Evolutionary conservation across 2,888 invertebrate genomes (phyloP).

Genomic region (Rhamnusium bicolor): DNA sequence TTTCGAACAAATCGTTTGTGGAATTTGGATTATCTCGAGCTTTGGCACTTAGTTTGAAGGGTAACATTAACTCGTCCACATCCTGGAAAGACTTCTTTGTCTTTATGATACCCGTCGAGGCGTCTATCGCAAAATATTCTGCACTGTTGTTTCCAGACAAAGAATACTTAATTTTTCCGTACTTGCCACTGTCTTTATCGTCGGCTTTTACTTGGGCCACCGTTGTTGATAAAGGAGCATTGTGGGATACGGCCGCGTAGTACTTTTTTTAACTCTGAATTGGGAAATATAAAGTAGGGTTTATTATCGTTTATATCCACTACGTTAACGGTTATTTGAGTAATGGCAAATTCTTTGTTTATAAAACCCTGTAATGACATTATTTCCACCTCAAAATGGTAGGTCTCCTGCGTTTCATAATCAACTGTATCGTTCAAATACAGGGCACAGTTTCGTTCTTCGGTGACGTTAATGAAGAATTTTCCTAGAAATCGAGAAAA

Average conservation of each 20-base stretch:
- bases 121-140: constrained; percentile 83
- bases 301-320: constrained; percentile 92
- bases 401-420: constrained; percentile 83
- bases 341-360: constrained; percentile 83
- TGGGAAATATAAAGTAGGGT: constrained; percentile 85
- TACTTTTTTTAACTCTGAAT: constrained; percentile 76
- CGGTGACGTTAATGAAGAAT: constrained; percentile 82
- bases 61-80: constrained; percentile 76
- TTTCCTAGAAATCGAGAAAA: constrained; percentile 72
- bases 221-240: constrained; percentile 82
- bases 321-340: constrained; percentile 86
- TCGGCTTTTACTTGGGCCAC: constrained; percentile 85
- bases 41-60: constrained; percentile 82
- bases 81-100: constrained; percentile 83
- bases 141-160: constrained; percentile 69
- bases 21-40: constrained; percentile 84
- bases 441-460: constrained; percentile 88
- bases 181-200: constrained; percentile 89
- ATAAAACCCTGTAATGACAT: constrained; percentile 87
- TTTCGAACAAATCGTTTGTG: constrained; percentile 76
- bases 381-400: constrained; percentile 83
- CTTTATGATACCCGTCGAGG: constrained; percentile 83
- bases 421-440: constrained; percentile 83
- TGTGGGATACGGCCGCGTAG: constrained; percentile 84
- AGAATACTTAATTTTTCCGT: constrained; percentile 84